phyloP scores from a whole-genome alignment of 2,797 vertebrate species.

The Sebastes baramenuke region DNA sequence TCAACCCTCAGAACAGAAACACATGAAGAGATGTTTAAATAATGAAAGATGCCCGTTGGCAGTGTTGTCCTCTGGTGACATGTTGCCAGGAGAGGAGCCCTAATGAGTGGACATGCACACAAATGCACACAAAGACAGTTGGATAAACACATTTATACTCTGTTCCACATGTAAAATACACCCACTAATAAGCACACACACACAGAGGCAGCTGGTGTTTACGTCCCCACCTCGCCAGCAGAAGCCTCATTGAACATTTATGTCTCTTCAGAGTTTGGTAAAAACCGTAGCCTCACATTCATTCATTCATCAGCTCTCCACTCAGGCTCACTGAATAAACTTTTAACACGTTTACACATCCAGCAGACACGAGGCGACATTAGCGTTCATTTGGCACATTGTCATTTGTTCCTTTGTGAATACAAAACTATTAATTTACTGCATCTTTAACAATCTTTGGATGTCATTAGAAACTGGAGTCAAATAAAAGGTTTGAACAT shows the following conservation, averaged over 20 bases:
- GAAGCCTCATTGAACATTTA: conserved; percentile 1
- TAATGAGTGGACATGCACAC: neutral
- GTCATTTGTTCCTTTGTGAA: neutral
- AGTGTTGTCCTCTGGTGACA: neutral
- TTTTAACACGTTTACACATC: neutral
- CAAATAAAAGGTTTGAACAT: neutral
- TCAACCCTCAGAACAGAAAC: neutral
- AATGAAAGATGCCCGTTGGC: neutral
- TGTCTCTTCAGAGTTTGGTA: too few relatives aligned
- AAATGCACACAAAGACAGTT: neutral
- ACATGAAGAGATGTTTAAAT: neutral
- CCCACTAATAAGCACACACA: neutral
- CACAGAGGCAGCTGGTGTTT: neutral
- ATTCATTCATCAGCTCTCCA: neutral
- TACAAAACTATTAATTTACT: neutral
- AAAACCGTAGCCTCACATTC: neutral
- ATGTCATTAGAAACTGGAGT: neutral
- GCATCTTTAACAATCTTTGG: neutral
- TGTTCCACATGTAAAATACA: neutral
- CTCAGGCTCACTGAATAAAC: neutral
- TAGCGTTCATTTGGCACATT: neutral
- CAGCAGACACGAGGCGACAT: too few relatives aligned
- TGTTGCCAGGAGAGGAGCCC: neutral
- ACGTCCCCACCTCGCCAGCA: neutral
- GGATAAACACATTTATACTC: neutral